Conservation (phyloP, 2,888 invertebrate genomes). For the Drosophila vallismaia region DNA sequence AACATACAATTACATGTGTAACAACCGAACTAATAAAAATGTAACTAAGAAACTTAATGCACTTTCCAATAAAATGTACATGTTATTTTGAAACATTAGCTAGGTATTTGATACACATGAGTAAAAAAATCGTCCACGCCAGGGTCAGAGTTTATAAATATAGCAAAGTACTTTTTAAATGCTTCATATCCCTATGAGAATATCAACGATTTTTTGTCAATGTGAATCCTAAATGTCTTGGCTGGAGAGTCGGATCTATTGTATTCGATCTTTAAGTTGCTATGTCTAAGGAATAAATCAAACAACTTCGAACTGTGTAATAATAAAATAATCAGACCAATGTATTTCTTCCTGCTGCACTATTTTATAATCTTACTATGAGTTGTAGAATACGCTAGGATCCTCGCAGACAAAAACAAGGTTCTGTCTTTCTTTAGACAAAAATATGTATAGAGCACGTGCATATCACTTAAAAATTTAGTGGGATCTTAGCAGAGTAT, state of each 20-base stretch:
- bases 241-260: conserved; percentile 36
- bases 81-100: conserved; percentile 38
- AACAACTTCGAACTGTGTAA: conserved; percentile 69
- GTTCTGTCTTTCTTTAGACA: no score
- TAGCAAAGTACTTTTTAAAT: conserved; percentile 36
- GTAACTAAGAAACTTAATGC: conserved; percentile 37
- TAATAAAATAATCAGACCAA: conserved; percentile 43
- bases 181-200: conserved; percentile 21
- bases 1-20: conserved; percentile 17
- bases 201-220: conserved; percentile 30
- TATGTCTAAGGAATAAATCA: conserved; percentile 64
- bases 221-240: conserved; percentile 41
- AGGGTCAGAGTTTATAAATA: conserved; percentile 23
- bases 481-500: no score
- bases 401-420: no score
- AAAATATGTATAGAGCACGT: no score
- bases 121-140: conserved; percentile 38
- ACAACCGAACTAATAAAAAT: conserved; percentile 37
- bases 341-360: conserved; percentile 9
- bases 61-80: conserved; percentile 40
- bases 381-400: no score
- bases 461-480: no score
- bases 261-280: conserved; percentile 62
- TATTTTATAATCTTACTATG: no score
- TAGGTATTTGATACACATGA: conserved; percentile 36